Conservation (phyloP, 1,140 invertebrate genomes). For the Drosophila mayri region DNA sequence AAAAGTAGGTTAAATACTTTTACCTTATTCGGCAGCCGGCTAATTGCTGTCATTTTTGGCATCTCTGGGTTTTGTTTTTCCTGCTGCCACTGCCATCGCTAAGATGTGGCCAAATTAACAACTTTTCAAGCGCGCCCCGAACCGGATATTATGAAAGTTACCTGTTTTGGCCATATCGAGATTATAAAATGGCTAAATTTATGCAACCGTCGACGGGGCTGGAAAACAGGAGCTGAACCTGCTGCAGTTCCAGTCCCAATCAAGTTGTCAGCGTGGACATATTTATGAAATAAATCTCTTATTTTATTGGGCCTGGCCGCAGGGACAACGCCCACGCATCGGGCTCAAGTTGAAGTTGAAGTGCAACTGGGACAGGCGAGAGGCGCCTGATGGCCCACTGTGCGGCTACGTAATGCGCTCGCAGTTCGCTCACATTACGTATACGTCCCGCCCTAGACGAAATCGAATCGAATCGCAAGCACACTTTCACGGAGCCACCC, state of each 20-base stretch:
- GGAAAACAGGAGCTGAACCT: conserved; percentile 35
- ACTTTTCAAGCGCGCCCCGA: conserved; percentile 79
- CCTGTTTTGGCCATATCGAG: conserved; percentile 77
- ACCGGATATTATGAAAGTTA: conserved; percentile 81
- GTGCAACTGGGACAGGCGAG: conserved; percentile 47
- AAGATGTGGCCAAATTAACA: conserved; percentile 72
- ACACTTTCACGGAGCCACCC: conserved; percentile 62
- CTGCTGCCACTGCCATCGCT: conserved; percentile 13
- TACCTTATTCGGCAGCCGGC: conserved; percentile 72
- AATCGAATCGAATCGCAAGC: conserved; percentile 27
- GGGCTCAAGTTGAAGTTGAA: conserved; percentile 77
- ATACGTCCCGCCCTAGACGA: conserved; percentile 34
- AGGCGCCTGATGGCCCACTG: conserved; percentile 37
- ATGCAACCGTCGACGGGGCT: conserved; percentile 61
- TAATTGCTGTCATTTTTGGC: conserved; percentile 79
- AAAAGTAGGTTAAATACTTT: conserved; percentile 81
- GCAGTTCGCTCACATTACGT: conserved; percentile 36
- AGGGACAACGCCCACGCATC: conserved; percentile 60
- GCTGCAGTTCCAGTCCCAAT: conserved; percentile 46
- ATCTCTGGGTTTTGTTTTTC: conserved; percentile 49
- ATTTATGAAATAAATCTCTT: conserved; percentile 45
- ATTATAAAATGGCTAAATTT: conserved; percentile 80
- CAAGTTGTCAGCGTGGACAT: conserved; percentile 73
- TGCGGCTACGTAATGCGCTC: conserved; percentile 70
- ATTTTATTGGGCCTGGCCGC: conserved; percentile 43